Percentiles rank a stretch among this genome's conserved stretches.
Conservation (phyloP, 2,797 vertebrate genomes). For the Catamblyrhynchus diadema region DNA sequence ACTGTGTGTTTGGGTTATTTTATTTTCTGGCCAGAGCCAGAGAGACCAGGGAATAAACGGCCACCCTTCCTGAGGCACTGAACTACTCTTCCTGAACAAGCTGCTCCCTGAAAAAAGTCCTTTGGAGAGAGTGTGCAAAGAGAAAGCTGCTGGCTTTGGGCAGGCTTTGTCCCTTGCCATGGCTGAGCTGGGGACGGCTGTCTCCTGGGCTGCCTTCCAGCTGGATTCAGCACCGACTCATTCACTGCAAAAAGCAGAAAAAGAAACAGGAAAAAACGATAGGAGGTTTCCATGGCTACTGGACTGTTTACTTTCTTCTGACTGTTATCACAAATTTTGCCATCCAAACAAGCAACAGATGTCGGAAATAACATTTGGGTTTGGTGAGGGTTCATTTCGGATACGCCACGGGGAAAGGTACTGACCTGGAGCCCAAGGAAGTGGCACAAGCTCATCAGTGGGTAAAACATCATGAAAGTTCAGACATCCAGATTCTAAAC, state of each 20-base stretch:
- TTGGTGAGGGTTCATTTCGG: neutral
- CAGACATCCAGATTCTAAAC: neutral
- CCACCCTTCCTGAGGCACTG: neutral
- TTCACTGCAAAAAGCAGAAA: conserved; percentile 48
- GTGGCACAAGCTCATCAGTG: neutral
- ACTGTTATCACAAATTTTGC: conserved; percentile 55
- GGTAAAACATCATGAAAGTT: neutral
- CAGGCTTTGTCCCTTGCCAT: neutral
- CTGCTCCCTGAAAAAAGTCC: neutral
- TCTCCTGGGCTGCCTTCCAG: conserved; percentile 19
- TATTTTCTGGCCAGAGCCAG: neutral
- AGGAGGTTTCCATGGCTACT: conserved; percentile 68
- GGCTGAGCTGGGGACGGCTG: conserved; percentile 3
- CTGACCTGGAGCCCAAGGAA: neutral
- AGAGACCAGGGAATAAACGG: neutral
- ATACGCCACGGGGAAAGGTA: neutral
- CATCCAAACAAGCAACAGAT: conserved; percentile 70
- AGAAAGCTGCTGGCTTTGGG: neutral
- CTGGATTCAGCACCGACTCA: conserved; percentile 23
- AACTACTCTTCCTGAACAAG: neutral
- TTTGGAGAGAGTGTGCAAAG: neutral
- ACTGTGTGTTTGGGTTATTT: neutral
- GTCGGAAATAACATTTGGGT: conserved; percentile 26
- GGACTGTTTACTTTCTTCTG: conserved; percentile 60
- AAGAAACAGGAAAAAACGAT: conserved; percentile 64